Percentiles rank a stretch among this genome's conserved stretches.
phyloP scores from a whole-genome alignment of 1,140 invertebrate species.

The Cydia splendana region DNA sequence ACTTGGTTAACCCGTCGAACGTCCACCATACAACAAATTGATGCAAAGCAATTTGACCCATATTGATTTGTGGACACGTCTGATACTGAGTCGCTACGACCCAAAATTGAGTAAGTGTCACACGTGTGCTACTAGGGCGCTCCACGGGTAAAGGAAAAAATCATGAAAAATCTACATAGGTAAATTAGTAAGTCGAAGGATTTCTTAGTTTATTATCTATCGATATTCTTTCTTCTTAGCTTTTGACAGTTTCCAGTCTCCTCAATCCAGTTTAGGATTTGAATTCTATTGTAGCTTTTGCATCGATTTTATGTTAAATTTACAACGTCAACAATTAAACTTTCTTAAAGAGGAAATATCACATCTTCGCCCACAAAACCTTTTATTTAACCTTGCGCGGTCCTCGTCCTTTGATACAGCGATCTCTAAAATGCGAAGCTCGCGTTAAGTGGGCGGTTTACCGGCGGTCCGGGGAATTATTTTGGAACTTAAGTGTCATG shows the following conservation, averaged over 20 bases:
- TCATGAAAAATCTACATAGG: no score
- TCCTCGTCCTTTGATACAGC: constrained; percentile 27
- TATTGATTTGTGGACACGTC: no score
- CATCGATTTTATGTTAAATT: not conserved
- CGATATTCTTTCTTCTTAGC: not conserved
- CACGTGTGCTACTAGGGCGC: no score
- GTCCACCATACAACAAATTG: no score
- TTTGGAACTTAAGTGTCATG: constrained; percentile 66
- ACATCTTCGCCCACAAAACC: constrained; percentile 23
- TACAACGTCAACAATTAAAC: not conserved
- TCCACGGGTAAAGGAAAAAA: no score
- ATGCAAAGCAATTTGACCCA: no score
- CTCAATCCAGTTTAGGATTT: no score
- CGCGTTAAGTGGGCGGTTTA: constrained; percentile 64
- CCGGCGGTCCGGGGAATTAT: constrained; percentile 57
- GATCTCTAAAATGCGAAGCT: constrained; percentile 45
- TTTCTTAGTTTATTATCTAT: not conserved
- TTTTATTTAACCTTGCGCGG: constrained; percentile 28
- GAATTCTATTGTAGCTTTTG: not conserved
- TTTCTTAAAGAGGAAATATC: not conserved
- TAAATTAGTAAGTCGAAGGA: no score
- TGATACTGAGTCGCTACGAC: no score
- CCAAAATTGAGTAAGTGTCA: no score
- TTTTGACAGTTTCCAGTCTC: no score
- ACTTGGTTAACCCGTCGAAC: no score